A percentile compares a stretch with the other conserved stretches of the same genome.
phyloP scores from a whole-genome alignment of 2,797 vertebrate genomes.

The Acanthopagrus latus region DNA sequence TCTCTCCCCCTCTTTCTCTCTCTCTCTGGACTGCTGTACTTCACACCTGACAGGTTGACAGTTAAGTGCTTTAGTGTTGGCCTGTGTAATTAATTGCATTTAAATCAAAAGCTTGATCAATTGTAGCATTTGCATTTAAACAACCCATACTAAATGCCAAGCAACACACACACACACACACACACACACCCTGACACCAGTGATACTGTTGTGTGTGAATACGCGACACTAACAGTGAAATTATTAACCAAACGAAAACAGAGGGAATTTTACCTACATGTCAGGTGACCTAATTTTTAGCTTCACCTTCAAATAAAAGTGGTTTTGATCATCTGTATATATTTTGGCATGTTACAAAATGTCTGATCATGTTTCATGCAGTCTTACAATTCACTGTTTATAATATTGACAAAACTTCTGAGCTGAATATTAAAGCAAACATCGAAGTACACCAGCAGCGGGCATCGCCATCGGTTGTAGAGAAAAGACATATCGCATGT shows the following conservation, averaged over 20 bases:
- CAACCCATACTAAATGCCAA: not conserved
- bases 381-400: too few relatives aligned
- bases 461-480: too few relatives aligned
- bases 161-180: not conserved
- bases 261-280: not conserved
- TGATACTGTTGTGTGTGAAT: not conserved
- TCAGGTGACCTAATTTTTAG: not conserved
- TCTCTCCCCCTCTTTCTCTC: not conserved
- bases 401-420: too few relatives aligned
- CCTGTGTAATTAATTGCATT: conserved; percentile 32
- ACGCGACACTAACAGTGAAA: not conserved
- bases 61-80: not conserved
- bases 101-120: conserved; percentile 34
- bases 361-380: not conserved
- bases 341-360: not conserved
- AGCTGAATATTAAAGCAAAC: too few relatives aligned
- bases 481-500: too few relatives aligned
- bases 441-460: too few relatives aligned
- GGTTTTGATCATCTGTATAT: not conserved
- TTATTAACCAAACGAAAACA: too few relatives aligned
- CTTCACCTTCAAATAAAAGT: not conserved
- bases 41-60: conserved; percentile 16
- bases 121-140: conserved; percentile 36
- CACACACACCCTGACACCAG: not conserved
- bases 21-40: not conserved